Base-by-base conservation (phyloP, 1,140 invertebrate genomes). In the Dreissena polymorpha region DNA sequence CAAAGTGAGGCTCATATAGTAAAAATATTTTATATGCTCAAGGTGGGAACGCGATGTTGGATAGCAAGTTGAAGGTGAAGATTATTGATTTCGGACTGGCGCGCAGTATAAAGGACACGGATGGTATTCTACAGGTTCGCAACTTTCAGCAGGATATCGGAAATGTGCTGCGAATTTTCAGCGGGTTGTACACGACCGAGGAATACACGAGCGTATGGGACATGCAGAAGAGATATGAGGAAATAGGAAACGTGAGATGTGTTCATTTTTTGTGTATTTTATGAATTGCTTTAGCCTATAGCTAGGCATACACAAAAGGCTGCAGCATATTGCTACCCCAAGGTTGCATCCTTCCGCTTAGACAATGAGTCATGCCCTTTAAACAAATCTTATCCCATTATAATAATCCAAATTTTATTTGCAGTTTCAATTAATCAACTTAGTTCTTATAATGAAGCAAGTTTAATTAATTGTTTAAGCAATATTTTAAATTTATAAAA, bases 31-130 rank as follows among this genome's bases (percentile, higher is more conserved):
- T 0, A 49, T n/a, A 10, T 13, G 10, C 55, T 57, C 16, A 14
- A 81, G 78, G 29, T 72, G 78, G 78, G 21, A 81, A 81, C 57
- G 27, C 63, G 10, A 81, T 81, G 78, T 1, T 72, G 10, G 29
- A 72, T 7, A 67, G 27, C 12, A 21, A 73, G 18, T n/a, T 50
- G 16, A 27, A 49, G 21, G 78, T 81, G 0, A 72, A 73, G 55
- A 39, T 81, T 64, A 49, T 81, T 0, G 78, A 81, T 29, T 81
- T 81, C 39, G 78, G 78, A n/a, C 53, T 81, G 29, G 78, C 78
- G 14, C 18, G 49, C 0, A 64, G n/a, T 10, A 39, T 39, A 39
- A 18, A 65, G 50, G 69, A 72, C 8, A 25, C 25, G 18, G 0
- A 65, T 0, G 51, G 67, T 51, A 68, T 69, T 6, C n/a, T 81